Base-by-base conservation (phyloP, 2,888 invertebrate species). In the Zhengitettix transpicula region DNA sequence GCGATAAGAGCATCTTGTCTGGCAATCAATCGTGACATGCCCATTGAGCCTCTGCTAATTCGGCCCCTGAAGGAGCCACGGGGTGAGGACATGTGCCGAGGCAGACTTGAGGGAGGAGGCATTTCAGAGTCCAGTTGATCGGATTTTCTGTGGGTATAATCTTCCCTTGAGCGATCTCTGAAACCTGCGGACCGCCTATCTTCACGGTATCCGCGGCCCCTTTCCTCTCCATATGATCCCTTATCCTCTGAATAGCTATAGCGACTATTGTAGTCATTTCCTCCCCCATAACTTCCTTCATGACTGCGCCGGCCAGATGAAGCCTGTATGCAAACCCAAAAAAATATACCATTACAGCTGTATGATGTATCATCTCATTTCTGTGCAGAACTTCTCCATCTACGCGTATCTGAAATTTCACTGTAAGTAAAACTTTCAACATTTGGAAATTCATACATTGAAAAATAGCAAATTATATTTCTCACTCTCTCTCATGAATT, bases 301-400 rank as follows among this genome's bases (percentile, higher is more conserved):
- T 65, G 65, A 60, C 65, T 65, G 60, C 65, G 65, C 41, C 65
- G 63, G 62, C 63, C 61, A 61, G 64, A 64, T 51, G 65, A 65
- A n/a, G 62, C 63, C 65, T 65, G 64, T 62, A 60, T 63, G 63
- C 60, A 61, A 63, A 62, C 42, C 55, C 59, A 59, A 55, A 61
- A 55, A 52, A 52, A 63, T 44, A 54, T 57, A 60, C 56, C 61
- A 63, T 58, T 55, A 59, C 17, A 28, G 42, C 52, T 52, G 40
- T 52, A 52, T 28, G 17, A 17, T 40, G 40, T 14, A 10, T 40
- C 12, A 58, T 28, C 40, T 52, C 52, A 52, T 57, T 52, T 40
- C 15, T 56, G 40, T 17, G 42, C 12, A 41, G 14, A 41, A 42
- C 16, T 56, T 12, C 42, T 41, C 11, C 42, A 5, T 14, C 41